A percentile compares a stretch with the other conserved stretches of the same genome.
phyloP scores from a whole-genome alignment of 1,140 invertebrate genomes.

The Myzus persicae region DNA sequence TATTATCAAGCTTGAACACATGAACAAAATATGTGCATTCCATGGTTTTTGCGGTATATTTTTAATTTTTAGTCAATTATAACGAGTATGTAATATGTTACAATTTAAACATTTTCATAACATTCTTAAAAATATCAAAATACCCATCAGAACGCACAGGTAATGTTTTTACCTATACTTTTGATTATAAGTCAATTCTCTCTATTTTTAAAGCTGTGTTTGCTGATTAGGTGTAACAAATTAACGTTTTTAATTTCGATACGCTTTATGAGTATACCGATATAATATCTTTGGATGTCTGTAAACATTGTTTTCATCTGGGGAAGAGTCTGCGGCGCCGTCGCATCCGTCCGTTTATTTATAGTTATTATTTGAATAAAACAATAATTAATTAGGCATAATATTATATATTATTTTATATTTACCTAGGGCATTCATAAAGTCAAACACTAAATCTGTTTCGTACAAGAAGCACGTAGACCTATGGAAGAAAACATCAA shows the following conservation, averaged over 20 bases:
- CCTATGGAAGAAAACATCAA: slow-evolving; percentile 61
- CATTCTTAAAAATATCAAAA: too few species aligned
- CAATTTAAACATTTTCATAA: too few species aligned
- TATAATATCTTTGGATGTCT: background rate
- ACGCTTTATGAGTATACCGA: background rate
- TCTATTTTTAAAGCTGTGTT: too few species aligned
- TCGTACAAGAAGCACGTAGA: slow-evolving; percentile 60
- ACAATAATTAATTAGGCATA: background rate
- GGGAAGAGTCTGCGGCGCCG: background rate
- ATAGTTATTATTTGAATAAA: background rate
- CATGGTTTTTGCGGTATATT: too few species aligned
- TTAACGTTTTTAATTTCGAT: background rate
- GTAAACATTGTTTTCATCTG: background rate
- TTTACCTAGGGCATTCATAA: slow-evolving; percentile 62
- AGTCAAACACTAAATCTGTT: slow-evolving; percentile 62
- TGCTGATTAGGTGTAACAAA: too few species aligned
- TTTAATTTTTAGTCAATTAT: too few species aligned
- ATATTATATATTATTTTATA: background rate
- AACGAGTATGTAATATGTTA: too few species aligned
- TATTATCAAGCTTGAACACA: too few species aligned
- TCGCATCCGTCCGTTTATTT: background rate
- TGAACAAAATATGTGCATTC: too few species aligned
- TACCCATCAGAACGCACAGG: too few species aligned
- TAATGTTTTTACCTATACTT: too few species aligned
- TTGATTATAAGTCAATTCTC: too few species aligned